These are phyloP conservation scores for Phoxinus dragarum DNA, from an alignment of 2,797 vertebrate genomes.

Conservation along the genomic window DNA sequence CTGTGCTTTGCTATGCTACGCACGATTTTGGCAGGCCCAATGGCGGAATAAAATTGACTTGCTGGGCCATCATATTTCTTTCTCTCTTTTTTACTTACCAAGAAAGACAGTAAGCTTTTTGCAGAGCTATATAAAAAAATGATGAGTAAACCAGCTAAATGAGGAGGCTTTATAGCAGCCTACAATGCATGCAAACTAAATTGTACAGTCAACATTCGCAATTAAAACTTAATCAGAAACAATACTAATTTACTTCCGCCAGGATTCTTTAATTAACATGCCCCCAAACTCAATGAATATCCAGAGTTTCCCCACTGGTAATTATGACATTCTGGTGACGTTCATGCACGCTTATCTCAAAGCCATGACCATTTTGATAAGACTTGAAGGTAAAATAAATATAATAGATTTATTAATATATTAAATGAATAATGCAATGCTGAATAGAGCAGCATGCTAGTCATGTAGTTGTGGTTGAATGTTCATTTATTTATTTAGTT, in stretches of 20 bases:
- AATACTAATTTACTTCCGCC: not conserved
- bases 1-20: not conserved
- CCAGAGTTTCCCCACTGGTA: slow-evolving; percentile 12
- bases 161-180: not conserved
- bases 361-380: not conserved
- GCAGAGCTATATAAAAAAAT: not conserved
- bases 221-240: slow-evolving; percentile 3
- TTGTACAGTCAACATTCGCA: not conserved
- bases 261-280: slow-evolving; percentile 20
- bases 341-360: not conserved
- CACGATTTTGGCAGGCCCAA: not conserved
- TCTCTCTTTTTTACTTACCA: not conserved
- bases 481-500: not conserved
- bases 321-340: slow-evolving; percentile 21
- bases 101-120: not conserved
- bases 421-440: not conserved
- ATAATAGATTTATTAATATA: not conserved
- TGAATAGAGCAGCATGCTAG: not conserved
- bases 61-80: not conserved
- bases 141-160: not conserved
- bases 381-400: slow-evolving; percentile 1
- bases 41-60: not conserved
- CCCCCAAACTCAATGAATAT: slow-evolving; percentile 1
- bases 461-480: not conserved
- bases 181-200: not conserved